phyloP scores from a whole-genome alignment of 2,888 invertebrate species.

The Lysandra bellargus region DNA sequence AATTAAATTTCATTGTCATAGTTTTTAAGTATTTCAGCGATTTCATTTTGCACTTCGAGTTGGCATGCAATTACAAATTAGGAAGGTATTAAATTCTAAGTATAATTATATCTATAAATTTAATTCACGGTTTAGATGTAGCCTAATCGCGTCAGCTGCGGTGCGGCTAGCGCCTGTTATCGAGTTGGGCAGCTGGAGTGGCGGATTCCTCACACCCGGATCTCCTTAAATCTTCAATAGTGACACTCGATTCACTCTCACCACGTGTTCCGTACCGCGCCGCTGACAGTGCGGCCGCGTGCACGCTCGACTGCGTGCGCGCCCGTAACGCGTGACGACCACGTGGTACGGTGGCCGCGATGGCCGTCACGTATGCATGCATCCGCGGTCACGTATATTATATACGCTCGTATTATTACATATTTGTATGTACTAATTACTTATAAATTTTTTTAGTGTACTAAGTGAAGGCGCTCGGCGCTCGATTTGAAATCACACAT shows the following conservation, averaged over 20 bases:
- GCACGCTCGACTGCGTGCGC: conserved; percentile 4
- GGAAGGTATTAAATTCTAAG: conserved; percentile 63
- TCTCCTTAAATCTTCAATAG: conserved; percentile 16
- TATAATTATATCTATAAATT: conserved; percentile 68
- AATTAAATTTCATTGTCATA: conserved; percentile 78
- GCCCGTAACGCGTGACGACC: neutral
- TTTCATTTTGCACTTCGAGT: conserved; percentile 76
- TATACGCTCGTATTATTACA: conserved; percentile 49
- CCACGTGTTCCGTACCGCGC: conserved; percentile 23
- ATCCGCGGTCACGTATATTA: conserved; percentile 45
- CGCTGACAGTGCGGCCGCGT: conserved; percentile 9
- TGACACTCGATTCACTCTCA: conserved; percentile 27
- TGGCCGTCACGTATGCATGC: conserved; percentile 37
- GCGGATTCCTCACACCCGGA: conserved; percentile 27
- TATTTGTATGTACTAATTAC: conserved; percentile 57
- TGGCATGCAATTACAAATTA: conserved; percentile 75
- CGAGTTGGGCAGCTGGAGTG: conserved; percentile 49
- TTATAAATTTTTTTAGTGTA: conserved; percentile 72
- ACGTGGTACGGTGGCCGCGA: conserved; percentile 40
- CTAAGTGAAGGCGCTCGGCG: conserved; percentile 70
- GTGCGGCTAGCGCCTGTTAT: conserved; percentile 59
- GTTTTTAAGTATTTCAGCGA: conserved; percentile 76
- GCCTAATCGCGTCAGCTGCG: conserved; percentile 62
- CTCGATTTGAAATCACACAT: conserved; percentile 76
- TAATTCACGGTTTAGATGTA: conserved; percentile 73